Evolutionary conservation across 2,113 vertebrate genomes (phyloP), one percentile per base, ranked within the genome.

Genomic region (Gasterosteus nipponicus): DNA sequence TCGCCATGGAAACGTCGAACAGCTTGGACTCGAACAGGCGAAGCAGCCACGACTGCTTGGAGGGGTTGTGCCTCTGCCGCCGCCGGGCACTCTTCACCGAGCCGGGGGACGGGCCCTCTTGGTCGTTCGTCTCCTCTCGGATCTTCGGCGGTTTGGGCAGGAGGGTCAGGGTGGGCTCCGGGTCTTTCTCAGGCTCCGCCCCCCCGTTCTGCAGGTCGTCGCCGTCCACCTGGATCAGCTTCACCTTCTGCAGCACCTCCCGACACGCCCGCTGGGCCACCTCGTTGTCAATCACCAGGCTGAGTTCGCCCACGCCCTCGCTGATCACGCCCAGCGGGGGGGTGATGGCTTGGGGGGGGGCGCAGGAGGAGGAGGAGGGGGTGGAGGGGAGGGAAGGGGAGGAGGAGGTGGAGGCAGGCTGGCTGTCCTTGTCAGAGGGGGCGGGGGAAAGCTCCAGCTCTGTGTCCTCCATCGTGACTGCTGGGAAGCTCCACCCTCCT

Each of bases 1-100:
- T 99, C 61, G 96, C 97, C 97, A 99, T 99, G 91, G 97, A 98
- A 69, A 99, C 95, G 53, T 99, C 97, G 7, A 99, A 99, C 6
- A 99, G 95, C 77, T 99, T 99, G 49, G 97, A 99, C 75, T 99
- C 97, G 1, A 99, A 99, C 22, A 99, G 94, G 7, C 97, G 95
- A 3, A 99, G 94, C 3, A 99, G 94, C 97, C 97, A 98, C 0
- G 97, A 99, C 81, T 99, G 97, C 82, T 97, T 97, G 31, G 96
- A 96, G 0, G 96, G 96, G 84, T 97, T 95, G 79, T 96, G 95
- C 75, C 95, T 94, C 89, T 96, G 95, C 1, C 96, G 91, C 9
- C 92, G 90, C 1, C 96, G 94, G 0, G 93, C 93, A 0, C 92
- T 94, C 83, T 94, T 93, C 69, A 90, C 94, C 0, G 95, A 86